Percentiles rank a stretch among this genome's conserved stretches.
Conservation (phyloP, 1,140 invertebrate genomes). For the Colletes latitarsis region DNA sequence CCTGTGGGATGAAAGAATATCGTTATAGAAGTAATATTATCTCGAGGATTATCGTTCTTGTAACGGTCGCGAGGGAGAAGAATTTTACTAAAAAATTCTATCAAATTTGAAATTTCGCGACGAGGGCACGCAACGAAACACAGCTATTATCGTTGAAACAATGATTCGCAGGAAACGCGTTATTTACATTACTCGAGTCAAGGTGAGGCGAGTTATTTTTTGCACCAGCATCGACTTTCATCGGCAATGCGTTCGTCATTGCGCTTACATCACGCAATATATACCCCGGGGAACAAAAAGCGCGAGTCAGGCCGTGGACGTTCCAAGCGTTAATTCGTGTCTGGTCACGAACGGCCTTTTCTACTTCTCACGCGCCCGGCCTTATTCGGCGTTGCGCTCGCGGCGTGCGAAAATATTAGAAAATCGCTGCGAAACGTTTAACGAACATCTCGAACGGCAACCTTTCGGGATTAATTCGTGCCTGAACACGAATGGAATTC, state of each 20-base stretch:
- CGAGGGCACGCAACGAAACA: background rate
- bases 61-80: too few species aligned
- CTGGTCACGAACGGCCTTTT: background rate
- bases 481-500: conserved; percentile 6
- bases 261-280: conserved; percentile 2
- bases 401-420: conserved; percentile 15
- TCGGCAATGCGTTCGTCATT: background rate
- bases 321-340: conserved; percentile 4
- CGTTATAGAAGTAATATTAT: too few species aligned
- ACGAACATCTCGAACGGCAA: background rate
- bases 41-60: too few species aligned
- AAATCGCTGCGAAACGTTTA: background rate
- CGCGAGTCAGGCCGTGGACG: background rate
- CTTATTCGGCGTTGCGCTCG: background rate
- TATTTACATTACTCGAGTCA: conserved; percentile 1
- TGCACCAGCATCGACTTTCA: background rate
- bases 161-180: background rate
- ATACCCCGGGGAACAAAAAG: background rate
- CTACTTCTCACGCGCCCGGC: background rate
- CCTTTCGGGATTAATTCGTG: conserved; percentile 1
- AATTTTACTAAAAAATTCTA: too few species aligned
- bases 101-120: too few species aligned
- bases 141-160: background rate
- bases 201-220: conserved; percentile 11
- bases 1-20: conserved; percentile 78